Conservation (phyloP, 2,797 vertebrate species). For the Cossypha caffra region DNA sequence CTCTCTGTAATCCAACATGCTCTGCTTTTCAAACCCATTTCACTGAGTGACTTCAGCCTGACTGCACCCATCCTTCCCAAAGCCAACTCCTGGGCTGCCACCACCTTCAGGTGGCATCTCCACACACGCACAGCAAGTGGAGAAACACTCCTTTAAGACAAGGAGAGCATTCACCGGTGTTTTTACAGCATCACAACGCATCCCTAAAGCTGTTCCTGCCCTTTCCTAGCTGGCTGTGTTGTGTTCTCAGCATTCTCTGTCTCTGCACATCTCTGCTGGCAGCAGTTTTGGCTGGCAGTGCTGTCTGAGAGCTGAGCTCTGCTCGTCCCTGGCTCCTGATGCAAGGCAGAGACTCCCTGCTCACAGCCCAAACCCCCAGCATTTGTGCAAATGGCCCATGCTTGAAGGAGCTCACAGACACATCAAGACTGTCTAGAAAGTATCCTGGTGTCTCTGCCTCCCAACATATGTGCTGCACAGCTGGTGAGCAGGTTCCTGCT, state of each 20-base stretch:
- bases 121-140: neutral
- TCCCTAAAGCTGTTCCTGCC: neutral
- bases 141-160: neutral
- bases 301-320: neutral
- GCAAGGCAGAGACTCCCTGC: neutral
- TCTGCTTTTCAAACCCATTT: neutral
- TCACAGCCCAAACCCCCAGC: neutral
- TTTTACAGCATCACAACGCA: neutral
- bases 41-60: neutral
- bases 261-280: neutral
- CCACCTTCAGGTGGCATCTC: neutral
- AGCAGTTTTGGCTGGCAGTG: neutral
- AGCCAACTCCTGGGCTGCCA: neutral
- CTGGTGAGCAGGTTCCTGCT: slow-evolving; percentile 3
- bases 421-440: neutral
- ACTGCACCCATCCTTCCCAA: neutral
- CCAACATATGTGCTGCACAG: neutral
- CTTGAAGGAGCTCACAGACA: neutral
- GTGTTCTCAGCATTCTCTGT: neutral
- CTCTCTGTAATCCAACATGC: neutral
- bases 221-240: neutral
- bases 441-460: neutral
- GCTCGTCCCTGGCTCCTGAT: neutral
- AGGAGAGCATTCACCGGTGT: neutral
- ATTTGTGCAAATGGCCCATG: neutral